Base-by-base conservation (phyloP, 1,140 invertebrate genomes). In the Oedothorax gibbosus region DNA sequence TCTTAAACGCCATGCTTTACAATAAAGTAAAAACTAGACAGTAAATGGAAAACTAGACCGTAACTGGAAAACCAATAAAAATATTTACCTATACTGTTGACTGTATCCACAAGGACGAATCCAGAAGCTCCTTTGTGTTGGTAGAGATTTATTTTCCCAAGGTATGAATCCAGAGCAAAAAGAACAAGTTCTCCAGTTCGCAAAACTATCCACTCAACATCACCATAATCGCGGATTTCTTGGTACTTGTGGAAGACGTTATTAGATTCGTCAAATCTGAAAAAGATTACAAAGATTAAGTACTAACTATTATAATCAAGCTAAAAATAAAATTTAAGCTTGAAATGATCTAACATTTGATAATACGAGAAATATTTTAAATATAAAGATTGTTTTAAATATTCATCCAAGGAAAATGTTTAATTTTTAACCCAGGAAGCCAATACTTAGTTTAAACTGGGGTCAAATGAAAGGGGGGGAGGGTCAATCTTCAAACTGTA, bases 121-220 rank as follows among this genome's bases (percentile, higher is more conserved):
- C 86, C 86, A 15, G 80, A 78, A 12, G 81, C 71, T 18, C 76
- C 86, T 76, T 86, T 83, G 49, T 77, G 51, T 66, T 78, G 51
- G 60, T 86, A 86, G 18, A 84, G 6, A 18, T 83, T 83, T 11
- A 84, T 21, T 76, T 69, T 69, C 8, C 83, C 75, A 7, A 12
- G 0, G 18, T 51, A n/a, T 14, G 54, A 57, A 65, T 78, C 54
- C 57, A 85, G 35, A 51, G 56, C 64, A 21, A 77, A 85, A 2
- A 85, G 53, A 9, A 78, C 14, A 3, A 85, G 50, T 35, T 85
- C 83, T 53, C 66, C 75, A 11, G 83, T 71, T n/a, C 50, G 35
- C 15, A 85, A 62, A 50, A 62, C 50, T 15, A 71, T 57, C 64
- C 75, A 85, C 0, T 85, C 83, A 7, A 85, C 53, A 18, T 85